A percentile compares a stretch with the other conserved stretches of the same genome.
Conservation (phyloP, 2,888 invertebrate genomes). For the Hypomecis punctinalis region DNA sequence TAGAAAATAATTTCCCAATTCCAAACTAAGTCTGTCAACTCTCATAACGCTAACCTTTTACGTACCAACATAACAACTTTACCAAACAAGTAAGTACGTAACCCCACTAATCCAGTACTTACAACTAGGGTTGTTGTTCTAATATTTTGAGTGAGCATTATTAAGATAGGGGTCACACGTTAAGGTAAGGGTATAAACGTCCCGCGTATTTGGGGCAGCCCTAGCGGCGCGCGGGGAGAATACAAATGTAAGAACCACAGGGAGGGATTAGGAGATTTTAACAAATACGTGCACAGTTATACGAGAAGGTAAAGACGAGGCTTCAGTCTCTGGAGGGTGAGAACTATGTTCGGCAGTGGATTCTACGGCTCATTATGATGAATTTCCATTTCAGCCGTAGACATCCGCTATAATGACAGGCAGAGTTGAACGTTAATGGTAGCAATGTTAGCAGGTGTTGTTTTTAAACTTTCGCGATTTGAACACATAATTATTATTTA, state of each 20-base stretch:
- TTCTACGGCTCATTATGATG: too few relatives aligned
- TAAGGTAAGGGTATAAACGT: conserved; percentile 65
- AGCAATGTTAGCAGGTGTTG: too few relatives aligned
- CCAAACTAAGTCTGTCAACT: neutral
- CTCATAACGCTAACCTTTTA: neutral
- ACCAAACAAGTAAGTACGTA: conserved; percentile 10
- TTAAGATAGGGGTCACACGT: conserved; percentile 67
- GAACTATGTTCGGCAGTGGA: too few relatives aligned
- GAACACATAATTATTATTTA: too few relatives aligned
- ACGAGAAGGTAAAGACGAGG: too few relatives aligned
- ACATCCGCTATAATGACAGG: too few relatives aligned
- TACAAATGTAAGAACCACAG: conserved; percentile 59
- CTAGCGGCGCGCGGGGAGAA: conserved; percentile 55
- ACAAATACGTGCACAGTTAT: neutral
- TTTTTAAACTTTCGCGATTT: too few relatives aligned
- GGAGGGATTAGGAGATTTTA: conserved; percentile 32
- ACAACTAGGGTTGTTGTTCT: conserved; percentile 43
- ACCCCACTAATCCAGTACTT: conserved; percentile 28
- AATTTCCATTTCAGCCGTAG: too few relatives aligned
- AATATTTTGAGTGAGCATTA: conserved; percentile 63
- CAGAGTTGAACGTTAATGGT: too few relatives aligned
- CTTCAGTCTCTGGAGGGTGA: too few relatives aligned
- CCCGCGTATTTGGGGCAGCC: conserved; percentile 61
- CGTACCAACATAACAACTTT: conserved; percentile 6
- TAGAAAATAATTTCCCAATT: too few relatives aligned